A percentile compares a stretch with the other conserved stretches of the same genome.
Evolutionary conservation across 1,140 invertebrate genomes (phyloP).

Genomic region (Carcinoscorpius rotundicauda): DNA sequence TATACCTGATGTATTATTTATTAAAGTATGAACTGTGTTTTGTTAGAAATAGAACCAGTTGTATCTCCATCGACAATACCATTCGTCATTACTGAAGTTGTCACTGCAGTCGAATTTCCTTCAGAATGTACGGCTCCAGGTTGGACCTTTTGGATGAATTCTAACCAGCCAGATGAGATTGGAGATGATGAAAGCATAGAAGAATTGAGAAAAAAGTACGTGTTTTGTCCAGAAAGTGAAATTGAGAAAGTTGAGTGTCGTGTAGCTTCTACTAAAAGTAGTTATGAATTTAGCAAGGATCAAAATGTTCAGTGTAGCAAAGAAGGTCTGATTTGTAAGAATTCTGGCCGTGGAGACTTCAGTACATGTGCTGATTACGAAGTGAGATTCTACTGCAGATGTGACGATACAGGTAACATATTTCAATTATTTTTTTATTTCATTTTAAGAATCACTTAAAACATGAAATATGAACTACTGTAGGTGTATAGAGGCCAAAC

Average conservation of each 20-base stretch:
- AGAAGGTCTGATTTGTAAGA: conserved; percentile 23
- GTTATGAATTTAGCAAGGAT: conserved; percentile 19
- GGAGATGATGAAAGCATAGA: conserved; percentile 32
- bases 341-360: conserved; percentile 4
- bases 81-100: neutral
- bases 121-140: conserved; percentile 14
- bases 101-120: neutral
- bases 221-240: conserved; percentile 26
- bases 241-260: conserved; percentile 30
- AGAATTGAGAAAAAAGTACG: conserved; percentile 26
- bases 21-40: too few species aligned
- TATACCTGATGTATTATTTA: too few species aligned
- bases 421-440: too few species aligned
- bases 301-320: conserved; percentile 27
- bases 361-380: conserved; percentile 32
- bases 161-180: conserved; percentile 25
- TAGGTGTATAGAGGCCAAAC: too few species aligned
- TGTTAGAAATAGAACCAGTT: neutral
- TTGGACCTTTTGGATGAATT: conserved; percentile 36
- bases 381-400: conserved; percentile 32
- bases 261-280: conserved; percentile 14
- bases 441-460: too few species aligned
- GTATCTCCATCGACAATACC: neutral
- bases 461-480: too few species aligned
- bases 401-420: conserved; percentile 13